These are phyloP conservation scores for Chymomyza amoena DNA, from an alignment of 2,888 invertebrate genomes.

Conservation along the genomic window DNA sequence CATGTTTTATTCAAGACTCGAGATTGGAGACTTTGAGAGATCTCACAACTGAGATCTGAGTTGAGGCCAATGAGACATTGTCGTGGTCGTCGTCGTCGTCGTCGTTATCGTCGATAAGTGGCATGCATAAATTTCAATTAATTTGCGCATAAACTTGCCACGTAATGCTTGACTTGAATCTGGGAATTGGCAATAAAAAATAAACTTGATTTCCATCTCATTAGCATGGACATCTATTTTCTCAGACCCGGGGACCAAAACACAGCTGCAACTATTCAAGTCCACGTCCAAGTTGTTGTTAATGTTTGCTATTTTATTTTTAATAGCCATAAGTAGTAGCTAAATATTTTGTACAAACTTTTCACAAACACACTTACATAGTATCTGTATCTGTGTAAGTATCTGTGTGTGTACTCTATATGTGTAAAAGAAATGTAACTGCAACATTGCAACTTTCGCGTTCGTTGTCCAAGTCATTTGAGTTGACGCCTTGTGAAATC, in stretches of 20 bases:
- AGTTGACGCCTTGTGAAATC: not conserved
- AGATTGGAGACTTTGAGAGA: not conserved
- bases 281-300: not conserved
- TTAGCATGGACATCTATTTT: not conserved
- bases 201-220: not conserved
- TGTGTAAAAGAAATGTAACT: not conserved
- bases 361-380: slow-evolving; percentile 31
- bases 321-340: not conserved
- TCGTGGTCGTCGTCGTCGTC: not conserved
- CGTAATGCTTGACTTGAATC: not conserved
- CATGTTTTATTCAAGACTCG: not conserved
- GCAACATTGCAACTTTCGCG: slow-evolving; percentile 49
- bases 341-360: not conserved
- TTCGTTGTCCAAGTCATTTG: slow-evolving; percentile 54
- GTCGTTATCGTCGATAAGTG: not conserved
- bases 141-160: not conserved
- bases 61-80: not conserved
- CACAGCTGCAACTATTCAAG: not conserved
- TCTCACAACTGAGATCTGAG: not conserved
- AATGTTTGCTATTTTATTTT: not conserved
- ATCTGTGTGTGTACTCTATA: too few species aligned
- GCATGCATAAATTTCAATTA: not conserved
- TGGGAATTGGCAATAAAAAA: not conserved
- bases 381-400: not conserved
- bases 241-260: not conserved